phyloP scores from a whole-genome alignment of 2,797 vertebrate genomes.

The Bufotes viridis region DNA sequence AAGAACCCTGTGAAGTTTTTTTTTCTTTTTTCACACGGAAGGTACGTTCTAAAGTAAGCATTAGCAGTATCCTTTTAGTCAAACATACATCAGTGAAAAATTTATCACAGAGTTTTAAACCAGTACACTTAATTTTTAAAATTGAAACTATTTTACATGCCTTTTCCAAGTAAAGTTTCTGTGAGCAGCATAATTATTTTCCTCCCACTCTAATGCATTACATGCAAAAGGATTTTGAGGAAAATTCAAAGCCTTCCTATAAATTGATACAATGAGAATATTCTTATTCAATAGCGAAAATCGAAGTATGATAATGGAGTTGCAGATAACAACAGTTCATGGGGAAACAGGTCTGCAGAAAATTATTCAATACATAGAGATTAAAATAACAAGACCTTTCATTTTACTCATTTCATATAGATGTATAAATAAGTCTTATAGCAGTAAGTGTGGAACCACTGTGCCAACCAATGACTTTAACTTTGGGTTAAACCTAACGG shows the following conservation, averaged over 20 bases:
- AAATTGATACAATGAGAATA: constrained; percentile 4
- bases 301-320: background rate
- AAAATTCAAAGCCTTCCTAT: constrained; percentile 5
- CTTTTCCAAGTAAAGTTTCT: constrained; percentile 10
- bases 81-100: background rate
- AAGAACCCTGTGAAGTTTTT: too few relatives aligned
- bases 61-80: background rate
- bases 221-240: constrained; percentile 31
- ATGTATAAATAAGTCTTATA: background rate
- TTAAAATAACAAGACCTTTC: background rate
- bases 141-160: background rate
- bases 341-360: background rate
- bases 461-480: background rate
- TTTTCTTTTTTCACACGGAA: too few relatives aligned
- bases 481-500: too few relatives aligned
- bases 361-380: background rate
- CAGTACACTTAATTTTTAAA: background rate
- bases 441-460: background rate
- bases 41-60: too few relatives aligned
- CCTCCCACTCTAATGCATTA: constrained; percentile 31
- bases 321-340: background rate
- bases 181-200: constrained; percentile 39
- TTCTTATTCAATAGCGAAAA: background rate
- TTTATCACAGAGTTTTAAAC: background rate
- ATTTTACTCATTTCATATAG: background rate